These are phyloP conservation scores for Aphaenogaster rudis DNA, from an alignment of 1,140 invertebrate genomes.

Conservation along the genomic window DNA sequence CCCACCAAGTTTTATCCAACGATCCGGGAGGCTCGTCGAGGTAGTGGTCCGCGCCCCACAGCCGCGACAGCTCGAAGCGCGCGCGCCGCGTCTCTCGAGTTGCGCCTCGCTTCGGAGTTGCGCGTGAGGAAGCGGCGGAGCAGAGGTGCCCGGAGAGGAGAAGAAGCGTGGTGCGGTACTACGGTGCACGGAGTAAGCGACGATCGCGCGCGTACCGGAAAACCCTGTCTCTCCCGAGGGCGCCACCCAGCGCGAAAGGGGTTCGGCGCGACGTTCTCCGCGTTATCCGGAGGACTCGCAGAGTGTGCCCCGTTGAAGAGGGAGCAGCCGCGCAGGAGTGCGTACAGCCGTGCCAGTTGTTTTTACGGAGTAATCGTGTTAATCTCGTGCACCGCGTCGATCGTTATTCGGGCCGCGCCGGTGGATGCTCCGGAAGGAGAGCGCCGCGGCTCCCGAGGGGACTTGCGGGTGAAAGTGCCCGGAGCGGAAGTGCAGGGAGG, in stretches of 20 bases:
- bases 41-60: slow-evolving; percentile 85
- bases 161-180: slow-evolving; percentile 32
- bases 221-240: slow-evolving; percentile 45
- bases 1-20: slow-evolving; percentile 84
- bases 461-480: slow-evolving; percentile 43
- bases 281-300: background rate
- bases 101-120: slow-evolving; percentile 5
- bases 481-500: slow-evolving; percentile 11
- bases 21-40: slow-evolving; percentile 86
- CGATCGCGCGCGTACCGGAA: slow-evolving; percentile 3
- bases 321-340: background rate
- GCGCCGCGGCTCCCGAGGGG: slow-evolving; percentile 6
- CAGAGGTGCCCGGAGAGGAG: slow-evolving; percentile 8
- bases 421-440: slow-evolving; percentile 10
- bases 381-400: slow-evolving; percentile 20
- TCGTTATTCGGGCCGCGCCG: slow-evolving; percentile 42
- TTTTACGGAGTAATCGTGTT: slow-evolving; percentile 14
- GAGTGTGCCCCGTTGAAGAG: slow-evolving; percentile 11
- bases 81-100: slow-evolving; percentile 58
- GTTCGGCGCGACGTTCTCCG: slow-evolving; percentile 36
- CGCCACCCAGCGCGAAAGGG: slow-evolving; percentile 54
- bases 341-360: background rate
- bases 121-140: slow-evolving; percentile 20
- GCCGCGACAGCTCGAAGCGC: slow-evolving; percentile 79
- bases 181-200: slow-evolving; percentile 4